phyloP scores from a whole-genome alignment of 2,888 invertebrate genomes.

The Philereme transversata region DNA sequence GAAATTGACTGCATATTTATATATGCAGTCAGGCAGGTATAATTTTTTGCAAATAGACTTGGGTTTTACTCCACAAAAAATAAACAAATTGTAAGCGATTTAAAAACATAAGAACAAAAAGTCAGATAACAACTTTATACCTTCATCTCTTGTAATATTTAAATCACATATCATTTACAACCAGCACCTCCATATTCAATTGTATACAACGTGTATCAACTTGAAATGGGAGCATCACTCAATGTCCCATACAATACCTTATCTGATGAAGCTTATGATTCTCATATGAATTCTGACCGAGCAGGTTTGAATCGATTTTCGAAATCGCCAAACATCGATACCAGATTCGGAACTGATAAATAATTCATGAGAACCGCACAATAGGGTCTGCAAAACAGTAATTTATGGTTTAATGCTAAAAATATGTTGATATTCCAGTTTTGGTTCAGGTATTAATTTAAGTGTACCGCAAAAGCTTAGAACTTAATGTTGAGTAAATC shows the following conservation, averaged over 20 bases:
- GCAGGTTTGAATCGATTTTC: slow-evolving; percentile 69
- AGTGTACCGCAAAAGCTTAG: neutral
- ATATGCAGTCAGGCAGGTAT: too few species aligned
- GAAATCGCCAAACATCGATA: slow-evolving; percentile 73
- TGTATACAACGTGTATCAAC: slow-evolving; percentile 31
- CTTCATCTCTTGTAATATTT: slow-evolving; percentile 9
- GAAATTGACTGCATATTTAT: too few species aligned
- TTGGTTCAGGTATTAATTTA: slow-evolving; percentile 4
- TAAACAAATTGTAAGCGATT: slow-evolving; percentile 4
- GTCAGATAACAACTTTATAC: neutral
- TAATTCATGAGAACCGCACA: slow-evolving; percentile 74
- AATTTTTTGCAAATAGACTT: too few species aligned
- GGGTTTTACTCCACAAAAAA: neutral
- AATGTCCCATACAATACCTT: slow-evolving; percentile 43
- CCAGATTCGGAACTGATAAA: slow-evolving; percentile 68
- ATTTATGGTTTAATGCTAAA: slow-evolving; percentile 59
- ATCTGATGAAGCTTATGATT: slow-evolving; percentile 37
- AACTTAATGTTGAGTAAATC: slow-evolving; percentile 13
- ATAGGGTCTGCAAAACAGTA: slow-evolving; percentile 65
- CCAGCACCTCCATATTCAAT: slow-evolving; percentile 6
- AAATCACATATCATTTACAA: slow-evolving; percentile 11
- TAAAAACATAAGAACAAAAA: slow-evolving; percentile 3
- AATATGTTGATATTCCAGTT: slow-evolving; percentile 50
- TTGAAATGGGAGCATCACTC: slow-evolving; percentile 39
- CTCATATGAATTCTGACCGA: slow-evolving; percentile 49